Percentiles rank a stretch among this genome's conserved stretches.
Evolutionary conservation across 2,888 invertebrate species (phyloP).

Genomic region (Dione vanillae): DNA sequence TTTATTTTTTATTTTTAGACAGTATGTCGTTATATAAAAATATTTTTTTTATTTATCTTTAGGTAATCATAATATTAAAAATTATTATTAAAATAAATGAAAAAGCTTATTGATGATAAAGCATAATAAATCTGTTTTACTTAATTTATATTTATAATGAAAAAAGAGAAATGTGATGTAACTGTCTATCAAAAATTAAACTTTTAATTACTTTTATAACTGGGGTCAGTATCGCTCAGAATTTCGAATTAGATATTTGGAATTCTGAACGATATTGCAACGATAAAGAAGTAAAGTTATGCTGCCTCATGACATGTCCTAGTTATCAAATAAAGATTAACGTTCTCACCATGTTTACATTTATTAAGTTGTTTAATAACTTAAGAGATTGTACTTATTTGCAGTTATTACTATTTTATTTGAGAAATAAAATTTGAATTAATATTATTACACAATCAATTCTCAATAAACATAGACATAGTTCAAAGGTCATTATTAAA

Average conservation of each 20-base stretch:
- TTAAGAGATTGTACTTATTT: too few relatives aligned
- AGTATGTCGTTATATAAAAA: too few relatives aligned
- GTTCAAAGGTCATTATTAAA: too few relatives aligned
- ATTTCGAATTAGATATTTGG: too few relatives aligned
- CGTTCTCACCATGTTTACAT: background rate
- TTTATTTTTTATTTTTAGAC: too few relatives aligned
- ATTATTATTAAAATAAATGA: background rate
- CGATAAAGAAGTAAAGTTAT: background rate
- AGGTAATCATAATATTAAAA: too few relatives aligned
- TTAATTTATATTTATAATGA: background rate
- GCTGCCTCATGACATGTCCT: background rate
- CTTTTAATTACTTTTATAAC: slow-evolving; percentile 15
- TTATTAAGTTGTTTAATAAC: too few relatives aligned
- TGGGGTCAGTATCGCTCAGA: background rate
- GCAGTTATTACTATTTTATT: too few relatives aligned
- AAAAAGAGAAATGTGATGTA: slow-evolving; percentile 1
- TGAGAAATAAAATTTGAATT: too few relatives aligned
- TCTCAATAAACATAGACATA: background rate
- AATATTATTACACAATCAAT: too few relatives aligned
- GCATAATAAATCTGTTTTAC: background rate
- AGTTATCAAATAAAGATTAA: background rate
- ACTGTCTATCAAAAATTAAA: slow-evolving; percentile 4
- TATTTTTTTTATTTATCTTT: too few relatives aligned
- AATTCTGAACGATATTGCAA: too few relatives aligned
- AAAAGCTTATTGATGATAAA: background rate